A percentile compares a stretch with the other conserved stretches of the same genome.
Evolutionary conservation across 2,888 invertebrate genomes (phyloP).

Genomic region (Xylocampa areola): DNA sequence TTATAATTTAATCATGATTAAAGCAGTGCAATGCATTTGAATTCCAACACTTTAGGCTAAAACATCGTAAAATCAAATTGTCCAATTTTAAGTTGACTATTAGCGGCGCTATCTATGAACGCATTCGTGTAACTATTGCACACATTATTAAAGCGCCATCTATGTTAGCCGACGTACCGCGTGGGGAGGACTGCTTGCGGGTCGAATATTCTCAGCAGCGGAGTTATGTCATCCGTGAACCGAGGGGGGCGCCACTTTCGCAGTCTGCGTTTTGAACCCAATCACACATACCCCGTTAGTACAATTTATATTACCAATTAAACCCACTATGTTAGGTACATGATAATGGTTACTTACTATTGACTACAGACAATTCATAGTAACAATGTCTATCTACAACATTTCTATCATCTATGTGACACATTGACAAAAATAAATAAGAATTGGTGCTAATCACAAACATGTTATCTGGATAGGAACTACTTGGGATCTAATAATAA

Average conservation of each 20-base stretch:
- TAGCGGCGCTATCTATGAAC: constrained; percentile 78
- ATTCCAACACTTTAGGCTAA: constrained; percentile 41
- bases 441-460: constrained; percentile 49
- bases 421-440: constrained; percentile 42
- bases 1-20: constrained; percentile 40
- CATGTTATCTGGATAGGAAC: constrained; percentile 50
- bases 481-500: constrained; percentile 49
- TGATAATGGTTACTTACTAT: constrained; percentile 65
- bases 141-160: constrained; percentile 84
- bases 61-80: constrained; percentile 39
- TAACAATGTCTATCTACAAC: constrained; percentile 64
- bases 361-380: constrained; percentile 55
- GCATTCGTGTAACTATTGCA: constrained; percentile 73
- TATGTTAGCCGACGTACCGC: constrained; percentile 87
- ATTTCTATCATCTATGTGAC: constrained; percentile 55
- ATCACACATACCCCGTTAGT: constrained; percentile 71
- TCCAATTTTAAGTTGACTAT: constrained; percentile 44
- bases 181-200: constrained; percentile 90
- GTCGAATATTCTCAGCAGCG: constrained; percentile 94
- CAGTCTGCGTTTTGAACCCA: constrained; percentile 89
- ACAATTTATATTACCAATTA: constrained; percentile 60
- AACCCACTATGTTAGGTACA: constrained; percentile 63
- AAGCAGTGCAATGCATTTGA: constrained; percentile 64
- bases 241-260: constrained; percentile 96
- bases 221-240: constrained; percentile 94